A percentile compares a stretch with the other conserved stretches of the same genome.
These are phyloP conservation scores for Teleogryllus oceanicus DNA, from an alignment of 2,888 invertebrate species.

Conservation along the genomic window DNA sequence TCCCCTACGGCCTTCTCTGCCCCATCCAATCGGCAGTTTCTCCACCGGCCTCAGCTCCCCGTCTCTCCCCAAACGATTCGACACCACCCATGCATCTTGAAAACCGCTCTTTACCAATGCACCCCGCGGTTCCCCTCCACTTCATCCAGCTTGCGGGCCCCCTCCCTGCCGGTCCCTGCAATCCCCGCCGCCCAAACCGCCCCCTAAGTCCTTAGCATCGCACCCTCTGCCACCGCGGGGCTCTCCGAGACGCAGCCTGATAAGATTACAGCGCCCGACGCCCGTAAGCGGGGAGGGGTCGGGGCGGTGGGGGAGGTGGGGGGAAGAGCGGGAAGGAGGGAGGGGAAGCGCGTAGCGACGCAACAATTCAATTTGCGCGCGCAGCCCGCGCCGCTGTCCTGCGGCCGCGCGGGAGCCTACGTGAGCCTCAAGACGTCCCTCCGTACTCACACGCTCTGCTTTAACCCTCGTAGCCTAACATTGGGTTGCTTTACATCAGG, in stretches of 20 bases:
- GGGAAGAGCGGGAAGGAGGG: neutral
- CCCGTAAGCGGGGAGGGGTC: neutral
- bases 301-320: neutral
- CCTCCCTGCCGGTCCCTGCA: neutral
- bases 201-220: too few relatives aligned
- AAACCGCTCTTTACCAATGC: neutral
- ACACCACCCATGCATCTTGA: neutral
- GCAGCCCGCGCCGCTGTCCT: neutral
- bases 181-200: neutral
- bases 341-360: neutral
- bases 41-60: too few relatives aligned
- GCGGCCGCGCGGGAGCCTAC: neutral
- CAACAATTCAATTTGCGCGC: conserved; percentile 18
- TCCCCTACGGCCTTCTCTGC: too few relatives aligned
- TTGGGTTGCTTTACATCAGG: too few relatives aligned
- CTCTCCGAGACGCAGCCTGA: neutral
- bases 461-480: too few relatives aligned
- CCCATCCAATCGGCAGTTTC: too few relatives aligned
- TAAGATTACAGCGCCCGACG: neutral
- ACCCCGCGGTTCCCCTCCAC: neutral
- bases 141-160: neutral
- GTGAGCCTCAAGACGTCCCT: too few relatives aligned
- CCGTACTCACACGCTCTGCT: too few relatives aligned
- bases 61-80: too few relatives aligned
- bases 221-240: neutral